These are phyloP conservation scores for Chironomus tentans DNA, from an alignment of 2,888 invertebrate genomes.

Conservation along the genomic window DNA sequence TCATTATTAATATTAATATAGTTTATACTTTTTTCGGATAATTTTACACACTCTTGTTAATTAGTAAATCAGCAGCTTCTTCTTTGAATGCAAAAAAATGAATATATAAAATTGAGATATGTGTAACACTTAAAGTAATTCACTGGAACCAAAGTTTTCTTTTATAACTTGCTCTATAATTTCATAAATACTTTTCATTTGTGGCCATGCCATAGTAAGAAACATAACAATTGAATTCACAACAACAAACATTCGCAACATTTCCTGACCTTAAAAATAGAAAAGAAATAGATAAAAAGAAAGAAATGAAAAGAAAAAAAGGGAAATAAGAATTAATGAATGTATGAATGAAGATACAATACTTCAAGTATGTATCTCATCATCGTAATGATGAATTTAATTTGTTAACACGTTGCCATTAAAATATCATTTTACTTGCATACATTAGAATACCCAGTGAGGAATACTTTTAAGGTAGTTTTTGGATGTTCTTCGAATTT, in stretches of 20 bases:
- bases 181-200: slow-evolving; percentile 51
- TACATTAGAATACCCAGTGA: no score
- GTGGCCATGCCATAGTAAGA: slow-evolving; percentile 64
- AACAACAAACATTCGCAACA: slow-evolving; percentile 71
- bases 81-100: background rate
- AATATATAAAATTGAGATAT: background rate
- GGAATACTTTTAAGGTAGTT: no score
- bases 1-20: slow-evolving; percentile 44
- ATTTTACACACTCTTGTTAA: slow-evolving; percentile 25
- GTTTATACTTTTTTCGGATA: no score
- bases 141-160: slow-evolving; percentile 23
- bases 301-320: slow-evolving; percentile 7
- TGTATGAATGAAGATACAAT: no score
- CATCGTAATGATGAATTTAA: no score
- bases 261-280: slow-evolving; percentile 48
- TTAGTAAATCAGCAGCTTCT: background rate
- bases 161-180: slow-evolving; percentile 46
- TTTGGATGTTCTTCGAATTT: no score
- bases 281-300: background rate
- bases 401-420: no score
- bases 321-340: no score
- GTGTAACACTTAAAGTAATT: slow-evolving; percentile 15
- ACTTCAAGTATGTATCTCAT: no score
- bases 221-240: slow-evolving; percentile 65
- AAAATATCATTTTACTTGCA: no score